phyloP scores from a whole-genome alignment of 1,140 invertebrate species.

The Bombyx mori region ASM3026992v2 NC_085116.1:5183501-5184000 shows the following conservation, averaged over 20 bases:
- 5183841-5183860: slow-evolving; percentile 2
- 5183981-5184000: slow-evolving; percentile 14
- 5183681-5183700: slow-evolving; percentile 21
- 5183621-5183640: slow-evolving; percentile 36
- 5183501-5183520: no score
- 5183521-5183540: background rate
- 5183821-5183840: slow-evolving; percentile 6
- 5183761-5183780: slow-evolving; percentile 7
- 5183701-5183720: slow-evolving; percentile 9
- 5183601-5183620: slow-evolving; percentile 12
- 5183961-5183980: slow-evolving; percentile 34
- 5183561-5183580: background rate
- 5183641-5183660: slow-evolving; percentile 14
- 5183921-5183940: slow-evolving; percentile 47
- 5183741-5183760: no score
- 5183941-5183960: slow-evolving; percentile 44
- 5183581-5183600: background rate
- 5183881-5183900: slow-evolving; percentile 7
- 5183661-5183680: slow-evolving; percentile 26
- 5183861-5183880: background rate
- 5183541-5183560: background rate
- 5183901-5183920: slow-evolving; percentile 16
- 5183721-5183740: background rate
- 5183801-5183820: slow-evolving; percentile 8
- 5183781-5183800: slow-evolving; percentile 8